Evolutionary conservation across 2,797 vertebrate species (phyloP).

Genomic region (Cirrhinus mrigala): DNA sequence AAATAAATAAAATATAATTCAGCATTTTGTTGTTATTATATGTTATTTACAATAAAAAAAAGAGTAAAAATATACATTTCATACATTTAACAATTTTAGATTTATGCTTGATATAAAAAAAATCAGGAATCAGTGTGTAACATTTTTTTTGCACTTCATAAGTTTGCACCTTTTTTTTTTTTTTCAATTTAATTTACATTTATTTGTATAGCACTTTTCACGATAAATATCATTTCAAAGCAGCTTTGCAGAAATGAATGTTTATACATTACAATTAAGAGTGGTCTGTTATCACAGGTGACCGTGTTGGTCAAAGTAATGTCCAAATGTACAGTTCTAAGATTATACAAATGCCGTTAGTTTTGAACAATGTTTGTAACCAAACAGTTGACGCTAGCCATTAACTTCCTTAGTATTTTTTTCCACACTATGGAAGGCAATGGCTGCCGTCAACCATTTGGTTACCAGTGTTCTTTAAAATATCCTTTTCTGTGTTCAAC

Average conservation of each 20-base stretch:
- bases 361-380: not conserved
- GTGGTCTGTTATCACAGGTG: not conserved
- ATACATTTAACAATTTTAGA: not conserved
- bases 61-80: not conserved
- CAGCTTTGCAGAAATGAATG: not conserved
- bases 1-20: not conserved
- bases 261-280: not conserved
- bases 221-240: not conserved
- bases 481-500: not conserved
- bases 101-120: not conserved
- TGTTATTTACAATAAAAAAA: not conserved
- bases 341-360: not conserved
- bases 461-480: not conserved
- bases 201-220: too few relatives aligned
- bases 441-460: not conserved
- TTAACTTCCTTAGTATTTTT: not conserved
- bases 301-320: not conserved
- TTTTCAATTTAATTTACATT: too few relatives aligned
- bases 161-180: too few relatives aligned
- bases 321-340: not conserved
- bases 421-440: not conserved
- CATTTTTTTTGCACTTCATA: not conserved
- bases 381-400: not conserved
- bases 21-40: not conserved
- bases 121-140: not conserved